phyloP scores from a whole-genome alignment of 2,888 invertebrate species.

The Drosophila percnosoma region DNA sequence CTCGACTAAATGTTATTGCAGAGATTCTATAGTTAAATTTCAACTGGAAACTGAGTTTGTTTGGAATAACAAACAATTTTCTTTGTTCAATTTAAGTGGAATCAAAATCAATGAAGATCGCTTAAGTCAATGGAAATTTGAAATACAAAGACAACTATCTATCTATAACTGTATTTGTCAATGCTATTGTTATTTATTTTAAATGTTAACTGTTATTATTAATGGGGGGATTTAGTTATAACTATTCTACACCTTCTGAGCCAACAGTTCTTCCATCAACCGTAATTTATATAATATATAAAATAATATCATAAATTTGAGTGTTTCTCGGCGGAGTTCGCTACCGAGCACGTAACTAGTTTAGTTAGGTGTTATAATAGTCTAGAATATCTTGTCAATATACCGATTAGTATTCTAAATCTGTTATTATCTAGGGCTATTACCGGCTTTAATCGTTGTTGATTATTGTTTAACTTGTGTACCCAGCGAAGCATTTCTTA shows the following conservation, averaged over 20 bases:
- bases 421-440: rapidly evolving
- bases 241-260: neutral
- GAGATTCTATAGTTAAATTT: neutral
- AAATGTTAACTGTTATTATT: neutral
- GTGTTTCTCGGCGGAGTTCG: neutral
- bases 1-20: neutral
- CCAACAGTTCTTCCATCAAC: too few relatives aligned
- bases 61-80: neutral
- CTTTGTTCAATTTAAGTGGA: neutral
- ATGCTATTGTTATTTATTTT: neutral
- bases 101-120: neutral
- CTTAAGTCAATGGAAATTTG: neutral
- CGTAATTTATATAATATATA: too few relatives aligned
- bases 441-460: neutral
- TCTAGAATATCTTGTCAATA: neutral
- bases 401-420: neutral
- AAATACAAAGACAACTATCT: neutral
- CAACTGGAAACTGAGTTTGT: neutral
- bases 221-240: neutral
- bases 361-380: neutral
- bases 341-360: too few relatives aligned
- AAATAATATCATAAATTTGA: too few relatives aligned
- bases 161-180: neutral
- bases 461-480: neutral
- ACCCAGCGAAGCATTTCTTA: neutral